Base-by-base conservation (phyloP, 2,888 invertebrate genomes). In the Argyresthia albistria region DNA sequence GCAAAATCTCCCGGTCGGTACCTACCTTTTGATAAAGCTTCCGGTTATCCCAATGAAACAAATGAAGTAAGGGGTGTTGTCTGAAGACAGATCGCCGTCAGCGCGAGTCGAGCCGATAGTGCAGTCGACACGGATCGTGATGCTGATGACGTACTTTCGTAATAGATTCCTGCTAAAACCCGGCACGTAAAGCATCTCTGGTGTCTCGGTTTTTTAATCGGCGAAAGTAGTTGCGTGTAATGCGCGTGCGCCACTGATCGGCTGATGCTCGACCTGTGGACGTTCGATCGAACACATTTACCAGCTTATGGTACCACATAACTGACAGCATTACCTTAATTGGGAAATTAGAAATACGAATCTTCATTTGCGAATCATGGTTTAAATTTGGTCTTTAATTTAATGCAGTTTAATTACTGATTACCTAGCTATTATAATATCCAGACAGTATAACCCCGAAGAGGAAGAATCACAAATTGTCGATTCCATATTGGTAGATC, bases 171-270 rank as follows among this genome's bases (percentile, higher is more conserved):
- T 51, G 55, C 53, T 51, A 51, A 14, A 48, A 11, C 14, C 11
- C 66, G 71, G 75, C 79, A 73, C 73, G 73, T 76, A 67, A 65
- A 59, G 63, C 66, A 70, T 73, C 69, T 75, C 60, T 63, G 60
- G 63, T 67, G 61, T 57, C 57, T 63, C 49, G 46, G 60, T 68
- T 51, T 75, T 77, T 70, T 76, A 77, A 80, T 77, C 79, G 80
- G 83, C 77, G 84, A 86, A 86, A 83, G 84, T 81, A 73, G 74
- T 75, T 74, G 75, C 74, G 76, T 77, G 76, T 76, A 75, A 64
- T 62, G 73, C 76, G 73, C 76, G 70, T 73, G 76, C 70, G 68
- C 65, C 52, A 16, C 53, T 11, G 25, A 25, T 25, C n/a, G n/a
- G n/a, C n/a, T n/a, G n/a, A n/a, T n/a, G n/a, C n/a, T n/a, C n/a